A percentile compares a stretch with the other conserved stretches of the same genome.
Evolutionary conservation across 2,888 invertebrate species (phyloP).

Genomic region (Dolichomitus sp.): DNA sequence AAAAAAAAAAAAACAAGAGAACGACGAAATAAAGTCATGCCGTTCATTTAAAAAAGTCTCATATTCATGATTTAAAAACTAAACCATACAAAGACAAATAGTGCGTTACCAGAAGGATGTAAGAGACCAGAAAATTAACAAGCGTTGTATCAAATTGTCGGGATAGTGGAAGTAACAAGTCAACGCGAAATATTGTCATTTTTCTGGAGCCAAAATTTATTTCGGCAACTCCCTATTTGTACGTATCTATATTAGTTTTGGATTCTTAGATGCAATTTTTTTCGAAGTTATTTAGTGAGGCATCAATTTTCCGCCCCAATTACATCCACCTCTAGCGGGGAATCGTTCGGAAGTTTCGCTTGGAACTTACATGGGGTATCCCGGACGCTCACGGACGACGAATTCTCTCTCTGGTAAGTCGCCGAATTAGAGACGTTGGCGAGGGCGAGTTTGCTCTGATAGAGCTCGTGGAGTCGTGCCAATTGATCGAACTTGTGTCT

Average conservation of each 20-base stretch:
- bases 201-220: no score
- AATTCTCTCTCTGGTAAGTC: slow-evolving; percentile 87
- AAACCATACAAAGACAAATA: no score
- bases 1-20: background rate
- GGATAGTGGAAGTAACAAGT: no score
- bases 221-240: background rate
- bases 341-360: slow-evolving; percentile 26
- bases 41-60: no score
- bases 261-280: background rate
- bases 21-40: no score
- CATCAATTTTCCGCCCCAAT: slow-evolving; percentile 8
- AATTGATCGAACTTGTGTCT: slow-evolving; percentile 92
- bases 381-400: slow-evolving; percentile 81
- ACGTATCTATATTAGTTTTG: background rate
- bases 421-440: slow-evolving; percentile 90
- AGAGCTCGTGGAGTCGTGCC: slow-evolving; percentile 93
- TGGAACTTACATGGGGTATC: slow-evolving; percentile 83
- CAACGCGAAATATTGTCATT: no score
- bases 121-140: no score
- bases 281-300: background rate
- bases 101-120: no score
- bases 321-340: background rate
- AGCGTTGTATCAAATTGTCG: no score
- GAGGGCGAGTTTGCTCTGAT: slow-evolving; percentile 92
- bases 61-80: no score